Conservation (phyloP, 2,113 vertebrate species). For the Donacobius atricapilla region DNA sequence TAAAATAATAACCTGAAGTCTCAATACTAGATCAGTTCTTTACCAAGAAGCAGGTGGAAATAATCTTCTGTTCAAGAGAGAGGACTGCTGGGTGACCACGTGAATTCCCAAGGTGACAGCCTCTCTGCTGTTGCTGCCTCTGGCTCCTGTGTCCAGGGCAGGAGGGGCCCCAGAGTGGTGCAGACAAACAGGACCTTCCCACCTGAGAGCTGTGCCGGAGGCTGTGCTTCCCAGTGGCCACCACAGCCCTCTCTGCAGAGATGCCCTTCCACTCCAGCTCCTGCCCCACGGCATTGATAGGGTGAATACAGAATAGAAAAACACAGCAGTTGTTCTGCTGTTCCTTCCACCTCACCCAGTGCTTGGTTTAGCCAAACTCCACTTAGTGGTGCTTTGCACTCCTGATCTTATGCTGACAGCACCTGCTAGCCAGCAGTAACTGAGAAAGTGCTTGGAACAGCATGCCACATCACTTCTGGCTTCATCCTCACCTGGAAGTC, state of each 20-base stretch:
- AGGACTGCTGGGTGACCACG: neutral
- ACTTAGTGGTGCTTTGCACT: neutral
- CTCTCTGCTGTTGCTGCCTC: neutral
- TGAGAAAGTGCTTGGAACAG: neutral
- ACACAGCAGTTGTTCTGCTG: neutral
- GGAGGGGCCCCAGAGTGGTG: neutral
- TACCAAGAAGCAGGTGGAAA: neutral
- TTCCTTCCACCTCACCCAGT: neutral
- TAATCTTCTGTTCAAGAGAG: neutral
- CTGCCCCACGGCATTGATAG: neutral
- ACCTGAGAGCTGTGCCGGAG: accelerated
- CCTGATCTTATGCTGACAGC: neutral
- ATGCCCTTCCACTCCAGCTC: neutral
- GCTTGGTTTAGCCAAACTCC: neutral
- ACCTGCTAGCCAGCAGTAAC: neutral
- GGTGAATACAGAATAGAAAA: neutral
- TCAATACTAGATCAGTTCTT: neutral
- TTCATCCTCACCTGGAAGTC: neutral
- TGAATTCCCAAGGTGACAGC: neutral
- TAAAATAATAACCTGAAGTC: neutral
- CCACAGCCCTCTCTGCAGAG: neutral
- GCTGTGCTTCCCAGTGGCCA: neutral
- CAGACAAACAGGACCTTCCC: neutral
- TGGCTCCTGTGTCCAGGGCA: neutral
- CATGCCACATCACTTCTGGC: neutral